A percentile compares a stretch with the other conserved stretches of the same genome.
Evolutionary conservation across 92 coral and sea anemone species (phyloP).

Genomic region (Heliopora coerulea): DNA sequence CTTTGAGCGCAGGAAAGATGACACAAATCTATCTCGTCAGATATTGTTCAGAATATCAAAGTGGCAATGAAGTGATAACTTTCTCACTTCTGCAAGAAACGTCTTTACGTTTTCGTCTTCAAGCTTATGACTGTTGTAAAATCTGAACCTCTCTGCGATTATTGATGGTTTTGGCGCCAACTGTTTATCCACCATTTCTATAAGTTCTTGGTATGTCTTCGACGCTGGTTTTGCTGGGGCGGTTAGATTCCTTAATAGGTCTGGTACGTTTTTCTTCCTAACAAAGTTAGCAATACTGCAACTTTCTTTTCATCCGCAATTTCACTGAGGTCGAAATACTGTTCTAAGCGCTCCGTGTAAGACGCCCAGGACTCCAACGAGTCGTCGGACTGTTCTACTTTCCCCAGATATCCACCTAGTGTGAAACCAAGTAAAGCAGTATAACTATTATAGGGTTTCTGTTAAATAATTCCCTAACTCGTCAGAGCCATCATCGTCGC

Average conservation of each 20-base stretch:
- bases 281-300: too few relatives aligned
- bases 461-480: too few relatives aligned
- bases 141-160: slow-evolving; percentile 38
- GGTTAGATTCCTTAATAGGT: slow-evolving; percentile 29
- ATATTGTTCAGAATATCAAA: slow-evolving; percentile 14
- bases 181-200: slow-evolving; percentile 27
- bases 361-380: too few relatives aligned
- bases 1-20: too few relatives aligned
- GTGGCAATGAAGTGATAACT: slow-evolving; percentile 23
- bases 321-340: too few relatives aligned
- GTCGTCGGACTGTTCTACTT: too few relatives aligned
- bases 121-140: slow-evolving; percentile 17
- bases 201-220: slow-evolving; percentile 36
- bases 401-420: too few relatives aligned
- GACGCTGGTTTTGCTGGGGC: slow-evolving; percentile 19
- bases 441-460: too few relatives aligned
- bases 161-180: slow-evolving; percentile 42
- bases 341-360: too few relatives aligned
- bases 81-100: slow-evolving; percentile 34
- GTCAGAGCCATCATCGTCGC: too few relatives aligned
- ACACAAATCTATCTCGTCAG: slow-evolving; percentile 33
- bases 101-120: slow-evolving; percentile 25
- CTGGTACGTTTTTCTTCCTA: slow-evolving; percentile 38
- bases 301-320: too few relatives aligned
- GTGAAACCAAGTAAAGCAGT: too few relatives aligned